phyloP scores from a whole-genome alignment of 2,797 vertebrate genomes.

The Sylvilagus floridanus region DNA sequence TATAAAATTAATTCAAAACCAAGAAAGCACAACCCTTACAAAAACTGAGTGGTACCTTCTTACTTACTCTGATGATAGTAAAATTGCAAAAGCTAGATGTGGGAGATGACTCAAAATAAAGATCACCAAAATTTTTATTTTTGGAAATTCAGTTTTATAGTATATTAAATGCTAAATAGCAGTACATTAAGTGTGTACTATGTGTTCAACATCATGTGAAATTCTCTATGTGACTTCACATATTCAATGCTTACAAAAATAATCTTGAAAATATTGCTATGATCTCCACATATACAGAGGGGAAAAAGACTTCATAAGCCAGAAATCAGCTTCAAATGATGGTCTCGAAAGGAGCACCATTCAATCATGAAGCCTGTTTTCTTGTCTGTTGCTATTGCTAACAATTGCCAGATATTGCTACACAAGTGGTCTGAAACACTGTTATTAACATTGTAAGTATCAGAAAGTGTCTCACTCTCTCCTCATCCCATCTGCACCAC shows the following conservation, averaged over 20 bases:
- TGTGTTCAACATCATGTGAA: accelerated
- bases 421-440: not conserved
- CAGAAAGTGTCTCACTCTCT: accelerated
- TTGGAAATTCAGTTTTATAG: not conserved
- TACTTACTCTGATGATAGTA: not conserved
- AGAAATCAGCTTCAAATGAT: not conserved
- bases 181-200: too few relatives aligned
- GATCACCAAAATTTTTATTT: not conserved
- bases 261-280: accelerated
- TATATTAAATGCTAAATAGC: not conserved
- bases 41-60: not conserved
- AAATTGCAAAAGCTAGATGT: not conserved
- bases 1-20: not conserved
- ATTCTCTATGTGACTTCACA: not conserved
- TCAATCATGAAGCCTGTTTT: not conserved
- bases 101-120: not conserved
- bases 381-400: accelerated
- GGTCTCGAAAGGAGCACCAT: not conserved
- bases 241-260: not conserved
- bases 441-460: accelerated
- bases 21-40: not conserved
- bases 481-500: accelerated
- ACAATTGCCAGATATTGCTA: accelerated
- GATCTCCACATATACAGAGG: not conserved
- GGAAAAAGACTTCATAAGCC: not conserved